phyloP scores from a whole-genome alignment of 2,797 vertebrate genomes.

The Syncerus caffer region DNA sequence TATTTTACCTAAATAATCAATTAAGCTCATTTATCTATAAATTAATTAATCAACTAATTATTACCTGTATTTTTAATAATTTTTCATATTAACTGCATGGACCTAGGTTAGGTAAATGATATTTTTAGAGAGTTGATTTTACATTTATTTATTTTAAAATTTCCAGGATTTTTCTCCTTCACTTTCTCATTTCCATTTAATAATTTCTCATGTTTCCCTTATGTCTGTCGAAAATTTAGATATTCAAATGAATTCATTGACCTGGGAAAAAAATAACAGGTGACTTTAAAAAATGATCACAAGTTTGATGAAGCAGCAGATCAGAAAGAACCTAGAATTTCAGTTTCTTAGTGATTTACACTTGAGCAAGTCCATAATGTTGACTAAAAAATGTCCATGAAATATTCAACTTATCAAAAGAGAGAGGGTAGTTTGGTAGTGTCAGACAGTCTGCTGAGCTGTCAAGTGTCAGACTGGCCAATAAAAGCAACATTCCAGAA shows the following conservation, averaged over 20 bases:
- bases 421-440: neutral
- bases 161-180: neutral
- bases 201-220: neutral
- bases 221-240: neutral
- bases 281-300: neutral
- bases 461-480: rapidly evolving
- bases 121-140: neutral
- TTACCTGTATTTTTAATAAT: neutral
- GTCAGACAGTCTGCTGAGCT: rapidly evolving
- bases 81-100: neutral
- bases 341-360: neutral
- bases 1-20: neutral
- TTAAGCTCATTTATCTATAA: neutral
- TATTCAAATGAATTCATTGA: neutral
- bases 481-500: neutral
- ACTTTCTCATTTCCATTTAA: neutral
- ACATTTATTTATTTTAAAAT: neutral
- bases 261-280: neutral
- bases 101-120: neutral
- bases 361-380: neutral
- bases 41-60: neutral
- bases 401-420: neutral
- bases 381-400: neutral
- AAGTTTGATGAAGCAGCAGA: neutral
- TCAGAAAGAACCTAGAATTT: neutral